A percentile compares a stretch with the other conserved stretches of the same genome.
phyloP scores from a whole-genome alignment of 2,113 vertebrate genomes.

The Pseudopipra pipra region DNA sequence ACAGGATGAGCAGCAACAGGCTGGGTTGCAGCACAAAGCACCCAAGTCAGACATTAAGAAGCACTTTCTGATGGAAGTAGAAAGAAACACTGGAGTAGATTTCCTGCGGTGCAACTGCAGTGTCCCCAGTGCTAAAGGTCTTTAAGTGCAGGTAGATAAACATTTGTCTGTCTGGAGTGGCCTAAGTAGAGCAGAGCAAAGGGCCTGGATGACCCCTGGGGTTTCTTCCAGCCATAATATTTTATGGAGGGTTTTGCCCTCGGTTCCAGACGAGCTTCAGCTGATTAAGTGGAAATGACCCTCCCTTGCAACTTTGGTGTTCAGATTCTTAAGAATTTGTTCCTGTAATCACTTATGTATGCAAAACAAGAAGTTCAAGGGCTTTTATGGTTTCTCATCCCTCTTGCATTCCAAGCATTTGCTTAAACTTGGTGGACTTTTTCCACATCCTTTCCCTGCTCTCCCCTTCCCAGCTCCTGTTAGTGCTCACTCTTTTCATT shows the following conservation, averaged over 20 bases:
- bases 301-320: neutral
- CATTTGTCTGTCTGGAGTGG: neutral
- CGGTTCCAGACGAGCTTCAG: neutral
- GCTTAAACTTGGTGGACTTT: conserved; percentile 46
- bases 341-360: neutral
- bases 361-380: conserved; percentile 32
- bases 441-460: neutral
- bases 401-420: conserved; percentile 32
- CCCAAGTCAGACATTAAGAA: neutral
- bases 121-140: neutral
- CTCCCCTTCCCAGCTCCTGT: neutral
- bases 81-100: neutral
- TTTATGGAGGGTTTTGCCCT: neutral
- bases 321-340: neutral
- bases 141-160: neutral
- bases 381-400: conserved; percentile 16
- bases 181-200: neutral
- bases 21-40: neutral
- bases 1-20: neutral
- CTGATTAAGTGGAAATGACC: neutral
- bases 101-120: neutral
- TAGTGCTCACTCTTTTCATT: conserved; percentile 33
- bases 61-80: neutral
- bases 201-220: neutral
- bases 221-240: neutral